Evolutionary conservation across 1,140 invertebrate species (phyloP).

Genomic region (Mycetomoellerius zeteki): DNA sequence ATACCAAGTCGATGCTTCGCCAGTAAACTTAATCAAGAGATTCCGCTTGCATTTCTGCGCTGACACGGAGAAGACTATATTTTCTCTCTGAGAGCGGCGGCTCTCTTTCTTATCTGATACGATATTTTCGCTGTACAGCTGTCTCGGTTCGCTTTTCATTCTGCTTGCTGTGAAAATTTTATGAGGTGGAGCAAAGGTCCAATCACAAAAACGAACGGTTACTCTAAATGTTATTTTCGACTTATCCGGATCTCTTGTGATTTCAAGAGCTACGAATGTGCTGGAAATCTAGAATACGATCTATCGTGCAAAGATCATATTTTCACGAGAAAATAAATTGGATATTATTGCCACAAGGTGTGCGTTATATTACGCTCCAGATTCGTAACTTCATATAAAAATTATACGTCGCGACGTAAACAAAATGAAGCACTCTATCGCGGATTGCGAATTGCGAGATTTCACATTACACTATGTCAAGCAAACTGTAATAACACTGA

Average conservation of each 20-base stretch:
- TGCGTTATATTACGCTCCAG: slow-evolving; percentile 25
- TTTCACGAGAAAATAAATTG: slow-evolving; percentile 23
- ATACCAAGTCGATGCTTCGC: slow-evolving; percentile 27
- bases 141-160: neutral
- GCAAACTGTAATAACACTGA: neutral
- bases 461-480: neutral
- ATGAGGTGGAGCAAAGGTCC: neutral
- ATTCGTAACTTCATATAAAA: neutral
- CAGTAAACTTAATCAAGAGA: slow-evolving; percentile 75
- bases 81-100: neutral
- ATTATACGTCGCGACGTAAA: slow-evolving; percentile 18
- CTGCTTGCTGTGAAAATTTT: slow-evolving; percentile 8
- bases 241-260: slow-evolving; percentile 31
- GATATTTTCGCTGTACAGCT: slow-evolving; percentile 13
- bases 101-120: slow-evolving; percentile 55
- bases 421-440: neutral
- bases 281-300: slow-evolving; percentile 10
- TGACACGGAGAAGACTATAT: slow-evolving; percentile 50
- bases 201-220: slow-evolving; percentile 28
- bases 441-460: neutral
- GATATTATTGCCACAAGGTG: slow-evolving; percentile 37
- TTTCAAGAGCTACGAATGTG: neutral
- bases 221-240: slow-evolving; percentile 45
- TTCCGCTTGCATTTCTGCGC: slow-evolving; percentile 71
- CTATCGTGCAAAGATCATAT: neutral